phyloP scores from a whole-genome alignment of 2,113 vertebrate species.

The Chamaetylas fuelleborni region DNA sequence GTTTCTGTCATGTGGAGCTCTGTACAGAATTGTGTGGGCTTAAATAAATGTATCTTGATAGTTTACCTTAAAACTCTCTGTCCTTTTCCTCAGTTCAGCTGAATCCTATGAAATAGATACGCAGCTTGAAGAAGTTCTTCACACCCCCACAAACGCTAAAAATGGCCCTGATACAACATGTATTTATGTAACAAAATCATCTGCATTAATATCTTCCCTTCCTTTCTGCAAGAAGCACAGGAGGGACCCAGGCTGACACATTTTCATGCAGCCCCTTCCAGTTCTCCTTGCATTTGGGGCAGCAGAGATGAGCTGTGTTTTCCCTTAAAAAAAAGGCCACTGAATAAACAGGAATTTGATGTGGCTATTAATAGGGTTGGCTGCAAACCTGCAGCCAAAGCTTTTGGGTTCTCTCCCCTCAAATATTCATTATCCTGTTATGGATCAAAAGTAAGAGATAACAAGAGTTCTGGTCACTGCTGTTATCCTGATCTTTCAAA shows the following conservation, averaged over 20 bases:
- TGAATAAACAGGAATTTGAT: neutral
- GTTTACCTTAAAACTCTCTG: constrained; percentile 69
- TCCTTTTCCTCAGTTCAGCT: constrained; percentile 65
- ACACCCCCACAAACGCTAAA: constrained; percentile 73
- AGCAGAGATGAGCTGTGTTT: neutral
- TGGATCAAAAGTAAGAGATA: neutral
- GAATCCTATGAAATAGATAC: constrained; percentile 67
- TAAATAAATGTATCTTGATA: constrained; percentile 55
- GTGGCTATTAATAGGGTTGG: neutral
- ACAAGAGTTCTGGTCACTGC: neutral
- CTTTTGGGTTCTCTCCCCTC: neutral
- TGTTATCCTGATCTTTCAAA: neutral
- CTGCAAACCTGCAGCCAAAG: neutral
- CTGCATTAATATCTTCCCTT: constrained; percentile 66
- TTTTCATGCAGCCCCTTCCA: constrained; percentile 36
- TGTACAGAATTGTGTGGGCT: constrained; percentile 41
- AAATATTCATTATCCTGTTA: neutral
- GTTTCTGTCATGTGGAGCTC: neutral
- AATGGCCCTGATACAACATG: constrained; percentile 71
- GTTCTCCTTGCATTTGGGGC: neutral
- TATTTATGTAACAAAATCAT: constrained; percentile 74
- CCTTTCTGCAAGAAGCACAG: constrained; percentile 45
- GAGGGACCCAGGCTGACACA: constrained; percentile 44
- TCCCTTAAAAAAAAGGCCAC: neutral
- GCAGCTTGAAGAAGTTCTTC: constrained; percentile 70